phyloP scores from a whole-genome alignment of 1,140 invertebrate genomes.

The Steinernema khuongi region DNA sequence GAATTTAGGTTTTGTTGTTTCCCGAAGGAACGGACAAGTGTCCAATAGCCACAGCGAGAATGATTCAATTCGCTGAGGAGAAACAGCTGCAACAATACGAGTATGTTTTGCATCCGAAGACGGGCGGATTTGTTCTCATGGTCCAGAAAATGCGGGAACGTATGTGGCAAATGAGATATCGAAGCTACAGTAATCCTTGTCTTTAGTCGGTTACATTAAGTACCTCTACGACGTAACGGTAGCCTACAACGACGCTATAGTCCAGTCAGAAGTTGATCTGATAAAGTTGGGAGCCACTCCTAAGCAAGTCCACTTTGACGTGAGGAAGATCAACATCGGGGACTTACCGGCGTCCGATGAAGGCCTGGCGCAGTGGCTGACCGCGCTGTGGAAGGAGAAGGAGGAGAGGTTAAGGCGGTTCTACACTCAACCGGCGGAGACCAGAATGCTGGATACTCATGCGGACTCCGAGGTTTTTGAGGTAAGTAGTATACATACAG shows the following conservation, averaged over 20 bases:
- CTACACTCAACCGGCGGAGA: constrained; percentile 20
- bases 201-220: constrained; percentile 65
- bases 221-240: constrained; percentile 76
- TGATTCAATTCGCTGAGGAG: constrained; percentile 70
- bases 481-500: background rate
- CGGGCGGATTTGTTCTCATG: constrained; percentile 75
- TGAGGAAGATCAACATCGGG: constrained; percentile 29
- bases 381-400: constrained; percentile 32
- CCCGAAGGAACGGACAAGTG: constrained; percentile 83
- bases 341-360: constrained; percentile 24
- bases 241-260: constrained; percentile 68
- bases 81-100: constrained; percentile 69
- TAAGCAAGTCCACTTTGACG: constrained; percentile 33
- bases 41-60: constrained; percentile 68
- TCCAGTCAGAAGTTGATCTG: constrained; percentile 70
- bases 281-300: constrained; percentile 49
- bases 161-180: constrained; percentile 48
- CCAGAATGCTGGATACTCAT: background rate
- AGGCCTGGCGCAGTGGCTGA: constrained; percentile 32
- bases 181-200: background rate
- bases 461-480: background rate
- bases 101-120: constrained; percentile 76
- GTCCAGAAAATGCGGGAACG: constrained; percentile 67
- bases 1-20: constrained; percentile 69
- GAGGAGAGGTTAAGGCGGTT: constrained; percentile 33